Evolutionary conservation across 2,888 invertebrate species (phyloP).

Genomic region (Chalcis sispes): DNA sequence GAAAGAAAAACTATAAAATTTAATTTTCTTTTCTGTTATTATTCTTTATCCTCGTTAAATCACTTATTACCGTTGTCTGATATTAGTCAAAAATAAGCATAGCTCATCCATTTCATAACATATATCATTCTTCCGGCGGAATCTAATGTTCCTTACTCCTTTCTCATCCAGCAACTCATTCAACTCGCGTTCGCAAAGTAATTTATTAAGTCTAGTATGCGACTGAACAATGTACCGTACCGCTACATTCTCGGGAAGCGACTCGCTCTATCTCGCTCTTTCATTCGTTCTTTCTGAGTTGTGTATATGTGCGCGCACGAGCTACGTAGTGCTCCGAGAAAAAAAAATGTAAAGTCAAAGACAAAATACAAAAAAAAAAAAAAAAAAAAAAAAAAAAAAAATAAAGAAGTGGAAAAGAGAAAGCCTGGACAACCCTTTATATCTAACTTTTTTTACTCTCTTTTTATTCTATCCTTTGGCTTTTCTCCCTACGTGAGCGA

Average conservation of each 20-base stretch:
- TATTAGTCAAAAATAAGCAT: too few relatives aligned
- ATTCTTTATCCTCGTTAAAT: too few relatives aligned
- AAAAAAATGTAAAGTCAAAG: conserved; percentile 50
- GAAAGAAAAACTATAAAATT: too few relatives aligned
- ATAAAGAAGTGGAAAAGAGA: neutral
- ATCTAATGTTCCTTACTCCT: neutral
- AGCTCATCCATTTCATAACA: too few relatives aligned
- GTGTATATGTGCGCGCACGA: too few relatives aligned
- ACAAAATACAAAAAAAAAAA: conserved; percentile 34
- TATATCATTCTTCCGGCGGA: conserved; percentile 55
- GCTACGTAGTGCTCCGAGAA: neutral
- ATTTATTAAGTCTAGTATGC: conserved; percentile 62
- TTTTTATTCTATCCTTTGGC: conserved; percentile 9
- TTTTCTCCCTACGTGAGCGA: conserved; percentile 21
- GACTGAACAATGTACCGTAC: conserved; percentile 56
- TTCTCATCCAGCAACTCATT: too few relatives aligned
- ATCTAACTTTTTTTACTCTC: conserved; percentile 15
- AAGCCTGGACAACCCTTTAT: conserved; percentile 28
- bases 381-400: neutral
- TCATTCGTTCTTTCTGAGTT: conserved; percentile 33
- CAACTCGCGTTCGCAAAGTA: conserved; percentile 51
- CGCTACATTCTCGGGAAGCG: conserved; percentile 45
- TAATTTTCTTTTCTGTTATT: too few relatives aligned
- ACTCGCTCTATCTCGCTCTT: too few relatives aligned
- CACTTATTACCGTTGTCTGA: too few relatives aligned